Evolutionary conservation across 2,888 invertebrate genomes (phyloP).

Genomic region (Orchesella flavescens): DNA sequence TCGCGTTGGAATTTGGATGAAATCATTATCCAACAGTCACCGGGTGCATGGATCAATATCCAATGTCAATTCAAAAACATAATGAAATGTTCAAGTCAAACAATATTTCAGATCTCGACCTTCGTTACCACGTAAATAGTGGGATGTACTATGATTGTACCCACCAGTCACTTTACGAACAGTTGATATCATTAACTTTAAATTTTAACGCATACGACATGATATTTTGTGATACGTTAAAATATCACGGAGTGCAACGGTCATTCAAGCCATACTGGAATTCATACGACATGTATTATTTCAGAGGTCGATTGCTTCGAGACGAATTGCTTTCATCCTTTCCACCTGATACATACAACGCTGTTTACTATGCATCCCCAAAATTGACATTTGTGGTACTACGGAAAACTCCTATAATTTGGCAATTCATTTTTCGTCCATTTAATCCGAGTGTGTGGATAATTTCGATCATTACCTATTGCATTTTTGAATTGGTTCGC

Average conservation of each 20-base stretch:
- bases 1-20: conserved; percentile 34
- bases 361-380: conserved; percentile 40
- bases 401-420: background rate
- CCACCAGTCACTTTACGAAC: conserved; percentile 30
- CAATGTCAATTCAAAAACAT: conserved; percentile 23
- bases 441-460: conserved; percentile 31
- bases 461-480: background rate
- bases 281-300: conserved; percentile 5
- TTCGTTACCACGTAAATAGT: conserved; percentile 12
- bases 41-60: conserved; percentile 19
- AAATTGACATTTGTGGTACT: conserved; percentile 43
- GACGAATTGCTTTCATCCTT: conserved; percentile 20
- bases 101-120: conserved; percentile 10
- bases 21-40: conserved; percentile 3
- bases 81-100: conserved; percentile 3
- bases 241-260: conserved; percentile 4
- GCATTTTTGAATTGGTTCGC: conserved; percentile 1
- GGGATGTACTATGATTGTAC: conserved; percentile 30
- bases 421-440: conserved; percentile 29
- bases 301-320: conserved; percentile 22
- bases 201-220: conserved; percentile 41
- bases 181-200: conserved; percentile 38
- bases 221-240: conserved; percentile 41
- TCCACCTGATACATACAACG: conserved; percentile 30
- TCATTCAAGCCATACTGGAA: conserved; percentile 16